These are phyloP conservation scores for Ephydatia muelleri DNA, from an alignment of 37 sponge, comb jelly and placozoan genomes.

Conservation along the genomic window DNA sequence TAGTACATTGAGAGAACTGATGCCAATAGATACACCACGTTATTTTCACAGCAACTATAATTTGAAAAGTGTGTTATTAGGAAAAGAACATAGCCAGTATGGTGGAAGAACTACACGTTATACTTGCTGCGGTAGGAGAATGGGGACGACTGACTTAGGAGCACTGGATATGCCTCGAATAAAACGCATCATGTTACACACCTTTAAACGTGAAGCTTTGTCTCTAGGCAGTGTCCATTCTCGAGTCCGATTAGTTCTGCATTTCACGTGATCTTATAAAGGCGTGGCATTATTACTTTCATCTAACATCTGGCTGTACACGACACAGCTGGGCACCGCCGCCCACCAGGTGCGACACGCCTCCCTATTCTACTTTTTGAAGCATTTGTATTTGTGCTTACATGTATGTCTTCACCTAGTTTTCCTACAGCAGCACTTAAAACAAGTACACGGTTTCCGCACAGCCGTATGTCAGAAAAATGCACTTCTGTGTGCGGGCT, in stretches of 20 bases:
- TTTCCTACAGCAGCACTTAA: not conserved
- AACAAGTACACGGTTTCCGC: not conserved
- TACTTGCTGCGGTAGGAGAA: too few relatives aligned
- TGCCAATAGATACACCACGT: too few relatives aligned
- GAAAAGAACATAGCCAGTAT: too few relatives aligned
- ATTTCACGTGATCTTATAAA: not conserved
- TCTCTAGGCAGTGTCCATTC: too few relatives aligned
- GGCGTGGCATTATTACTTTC: not conserved
- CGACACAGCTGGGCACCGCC: not conserved
- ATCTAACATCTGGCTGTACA: not conserved
- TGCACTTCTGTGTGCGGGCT: slow-evolving; percentile 33
- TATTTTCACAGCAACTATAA: too few relatives aligned
- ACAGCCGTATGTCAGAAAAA: not conserved
- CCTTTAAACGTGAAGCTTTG: not conserved
- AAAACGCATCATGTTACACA: too few relatives aligned
- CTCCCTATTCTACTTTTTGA: not conserved
- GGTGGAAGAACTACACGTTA: too few relatives aligned
- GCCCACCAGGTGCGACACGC: not conserved
- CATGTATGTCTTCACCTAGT: not conserved
- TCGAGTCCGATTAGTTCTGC: too few relatives aligned
- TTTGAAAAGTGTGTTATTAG: too few relatives aligned
- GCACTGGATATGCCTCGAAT: too few relatives aligned
- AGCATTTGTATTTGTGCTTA: not conserved
- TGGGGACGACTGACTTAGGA: too few relatives aligned
- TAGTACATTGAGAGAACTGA: too few relatives aligned